Evolutionary conservation across 2,888 invertebrate genomes (phyloP), one percentile per base, ranked within the genome.

Genomic region (Calliscelio sp.): DNA sequence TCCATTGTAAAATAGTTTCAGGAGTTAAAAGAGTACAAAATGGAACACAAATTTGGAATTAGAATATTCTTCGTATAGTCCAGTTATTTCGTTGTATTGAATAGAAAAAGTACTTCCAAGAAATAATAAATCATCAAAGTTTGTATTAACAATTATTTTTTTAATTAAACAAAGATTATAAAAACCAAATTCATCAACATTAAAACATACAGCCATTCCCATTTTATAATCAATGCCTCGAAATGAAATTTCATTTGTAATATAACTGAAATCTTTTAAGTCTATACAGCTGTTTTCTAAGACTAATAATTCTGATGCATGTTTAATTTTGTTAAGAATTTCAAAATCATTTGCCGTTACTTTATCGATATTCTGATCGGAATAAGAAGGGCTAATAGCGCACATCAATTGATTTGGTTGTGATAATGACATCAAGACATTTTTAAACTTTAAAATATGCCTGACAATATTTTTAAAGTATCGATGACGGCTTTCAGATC

Each of bases 401-500:
- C 70, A 65, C 32, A 73, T 18, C 5, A 83, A 46, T 51, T 86
- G 83, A 66, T 82, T 66, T 18, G 65, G 80, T 46, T 57, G n/a
- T 11, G 85, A 63, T 4, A 86, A 22, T 16, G 75, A 74, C 49
- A 65, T 18, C 1, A 80, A 81, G 20, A 87, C 51, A 81, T 87
- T 86, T 82, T 85, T 86, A 38, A 85, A 89, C 81, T 90, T 89
- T 63, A 80, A 81, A n/a, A 14, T 35, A 46, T 75, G 79, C 59
- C 79, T 77, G 0, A 81, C 35, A 18, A 84, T 18, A 57, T 51
- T 71, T 81, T 89, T 88, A 24, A 89, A 88, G 84, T 79, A 87
- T 7, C 71, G 80, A 51, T 89, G 87, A 57, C 86, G 87, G 28
- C 86, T 86, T 68, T 89, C 89, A 66, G 86, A 89, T 22, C 86